phyloP scores from a whole-genome alignment of 2,797 vertebrate genomes.

The Podarcis siculus region DNA sequence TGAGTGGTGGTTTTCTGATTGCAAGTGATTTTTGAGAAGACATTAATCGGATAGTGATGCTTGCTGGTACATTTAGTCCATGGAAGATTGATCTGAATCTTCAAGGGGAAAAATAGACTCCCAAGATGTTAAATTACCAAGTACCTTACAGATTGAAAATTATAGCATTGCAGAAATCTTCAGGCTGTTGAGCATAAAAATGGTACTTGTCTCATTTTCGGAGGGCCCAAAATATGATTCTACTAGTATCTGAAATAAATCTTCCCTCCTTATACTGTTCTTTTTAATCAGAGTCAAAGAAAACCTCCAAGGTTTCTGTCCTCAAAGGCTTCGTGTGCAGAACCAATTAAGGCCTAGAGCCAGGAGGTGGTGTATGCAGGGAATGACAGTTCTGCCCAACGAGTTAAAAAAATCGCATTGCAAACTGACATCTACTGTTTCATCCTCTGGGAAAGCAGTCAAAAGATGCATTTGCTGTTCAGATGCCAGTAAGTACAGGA shows the following conservation, averaged over 20 bases:
- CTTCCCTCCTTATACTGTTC: not conserved
- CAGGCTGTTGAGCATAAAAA: not conserved
- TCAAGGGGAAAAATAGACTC: not conserved
- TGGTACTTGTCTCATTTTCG: not conserved
- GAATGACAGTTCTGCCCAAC: conserved; percentile 19
- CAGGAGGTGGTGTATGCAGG: not conserved
- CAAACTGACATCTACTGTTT: not conserved
- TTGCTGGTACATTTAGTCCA: not conserved
- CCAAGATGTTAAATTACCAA: conserved; percentile 6
- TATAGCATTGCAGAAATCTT: conserved; percentile 20
- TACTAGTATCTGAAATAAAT: not conserved
- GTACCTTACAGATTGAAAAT: not conserved
- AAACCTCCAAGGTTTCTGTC: conserved; percentile 8
- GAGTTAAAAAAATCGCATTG: not conserved
- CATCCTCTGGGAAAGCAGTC: not conserved
- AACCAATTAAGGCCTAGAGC: not conserved
- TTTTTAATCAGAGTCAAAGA: conserved; percentile 39
- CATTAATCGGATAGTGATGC: not conserved
- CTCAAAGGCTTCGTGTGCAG: conserved; percentile 12
- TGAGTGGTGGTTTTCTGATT: conserved; percentile 5
- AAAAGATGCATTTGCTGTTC: conserved; percentile 30
- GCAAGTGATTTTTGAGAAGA: conserved; percentile 2
- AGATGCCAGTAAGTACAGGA: not conserved
- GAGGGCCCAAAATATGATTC: not conserved
- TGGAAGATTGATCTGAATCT: not conserved